Percentiles rank a stretch among this genome's conserved stretches.
Conservation (phyloP, 2,797 vertebrate species). For the Centroberyx gerrardi region DNA sequence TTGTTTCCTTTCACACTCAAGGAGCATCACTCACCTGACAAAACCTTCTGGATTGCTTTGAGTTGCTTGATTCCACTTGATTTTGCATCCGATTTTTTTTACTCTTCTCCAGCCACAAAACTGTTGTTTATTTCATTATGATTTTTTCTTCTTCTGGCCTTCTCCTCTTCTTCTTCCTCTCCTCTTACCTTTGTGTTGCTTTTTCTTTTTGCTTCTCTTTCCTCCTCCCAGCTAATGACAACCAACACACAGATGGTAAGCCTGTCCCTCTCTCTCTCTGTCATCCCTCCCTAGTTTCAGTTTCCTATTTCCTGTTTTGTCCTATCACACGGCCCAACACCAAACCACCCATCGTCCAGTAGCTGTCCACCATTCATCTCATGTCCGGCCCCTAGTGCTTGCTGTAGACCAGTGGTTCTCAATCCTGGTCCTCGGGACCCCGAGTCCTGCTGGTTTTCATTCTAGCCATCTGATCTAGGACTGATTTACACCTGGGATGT, state of each 20-base stretch:
- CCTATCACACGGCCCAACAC: constrained; percentile 42
- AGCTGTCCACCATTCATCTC: constrained; percentile 32
- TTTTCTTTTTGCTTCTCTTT: constrained; percentile 93
- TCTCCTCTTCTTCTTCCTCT: constrained; percentile 85
- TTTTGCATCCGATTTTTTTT: constrained; percentile 64
- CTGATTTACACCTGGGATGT: too few species aligned
- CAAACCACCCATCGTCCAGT: constrained; percentile 23
- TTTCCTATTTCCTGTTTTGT: constrained; percentile 39
- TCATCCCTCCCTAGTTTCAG: constrained; percentile 45
- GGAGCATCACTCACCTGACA: constrained; percentile 22
- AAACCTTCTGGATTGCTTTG: constrained; percentile 77
- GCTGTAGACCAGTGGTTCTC: constrained; percentile 9
- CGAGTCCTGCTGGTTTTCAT: too few species aligned
- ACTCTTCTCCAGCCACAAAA: constrained; percentile 54
- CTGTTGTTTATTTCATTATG: constrained; percentile 70
- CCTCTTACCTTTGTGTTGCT: constrained; percentile 92
- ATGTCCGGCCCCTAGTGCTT: constrained; percentile 17
- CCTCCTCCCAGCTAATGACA: constrained; percentile 97
- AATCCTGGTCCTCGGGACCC: too few species aligned
- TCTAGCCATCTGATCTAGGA: too few species aligned
- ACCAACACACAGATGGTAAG: constrained; percentile 99
- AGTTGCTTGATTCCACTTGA: constrained; percentile 72
- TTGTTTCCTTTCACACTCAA: constrained; percentile 77
- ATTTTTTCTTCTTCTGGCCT: constrained; percentile 78
- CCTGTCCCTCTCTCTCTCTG: constrained; percentile 82